A percentile compares a stretch with the other conserved stretches of the same genome.
Conservation (phyloP, 2,888 invertebrate genomes). For the Cataglyphis rosenhaueri region DNA sequence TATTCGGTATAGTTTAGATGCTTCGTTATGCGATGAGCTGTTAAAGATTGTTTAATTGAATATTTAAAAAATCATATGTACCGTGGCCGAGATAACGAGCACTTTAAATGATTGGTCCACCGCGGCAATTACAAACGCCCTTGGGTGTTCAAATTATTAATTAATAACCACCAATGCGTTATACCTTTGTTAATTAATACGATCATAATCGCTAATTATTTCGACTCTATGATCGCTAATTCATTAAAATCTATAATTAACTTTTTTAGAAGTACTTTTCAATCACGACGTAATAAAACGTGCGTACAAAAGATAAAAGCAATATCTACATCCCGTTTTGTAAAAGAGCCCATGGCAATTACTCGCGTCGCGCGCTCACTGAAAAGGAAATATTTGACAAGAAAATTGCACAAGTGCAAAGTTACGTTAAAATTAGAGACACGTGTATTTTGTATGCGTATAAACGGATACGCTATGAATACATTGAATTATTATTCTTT, state of each 20-base stretch:
- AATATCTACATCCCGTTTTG: not conserved
- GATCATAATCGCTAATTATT: conserved; percentile 52
- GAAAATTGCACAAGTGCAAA: conserved; percentile 22
- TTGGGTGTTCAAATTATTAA: conserved; percentile 53
- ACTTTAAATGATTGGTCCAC: conserved; percentile 51
- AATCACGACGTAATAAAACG: not conserved
- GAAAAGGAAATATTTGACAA: conserved; percentile 30
- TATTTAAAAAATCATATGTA: conserved; percentile 52
- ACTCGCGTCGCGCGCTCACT: not conserved
- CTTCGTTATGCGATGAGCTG: conserved; percentile 17
- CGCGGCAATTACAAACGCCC: conserved; percentile 37
- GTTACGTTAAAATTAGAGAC: conserved; percentile 6
- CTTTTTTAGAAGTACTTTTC: conserved; percentile 1
- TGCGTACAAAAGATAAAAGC: not conserved
- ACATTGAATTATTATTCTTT: conserved; percentile 17
- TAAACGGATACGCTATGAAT: not conserved
- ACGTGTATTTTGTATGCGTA: not conserved
- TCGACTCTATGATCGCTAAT: conserved; percentile 44
- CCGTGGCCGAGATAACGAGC: conserved; percentile 39
- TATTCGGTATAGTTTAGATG: conserved; percentile 51
- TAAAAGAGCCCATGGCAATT: not conserved
- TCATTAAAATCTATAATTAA: conserved; percentile 34
- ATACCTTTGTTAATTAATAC: conserved; percentile 49
- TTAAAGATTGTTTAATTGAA: conserved; percentile 46
- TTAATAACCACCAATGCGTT: conserved; percentile 36